Evolutionary conservation across 2,888 invertebrate species (phyloP).

Genomic region (Drosophila paramelanica): DNA sequence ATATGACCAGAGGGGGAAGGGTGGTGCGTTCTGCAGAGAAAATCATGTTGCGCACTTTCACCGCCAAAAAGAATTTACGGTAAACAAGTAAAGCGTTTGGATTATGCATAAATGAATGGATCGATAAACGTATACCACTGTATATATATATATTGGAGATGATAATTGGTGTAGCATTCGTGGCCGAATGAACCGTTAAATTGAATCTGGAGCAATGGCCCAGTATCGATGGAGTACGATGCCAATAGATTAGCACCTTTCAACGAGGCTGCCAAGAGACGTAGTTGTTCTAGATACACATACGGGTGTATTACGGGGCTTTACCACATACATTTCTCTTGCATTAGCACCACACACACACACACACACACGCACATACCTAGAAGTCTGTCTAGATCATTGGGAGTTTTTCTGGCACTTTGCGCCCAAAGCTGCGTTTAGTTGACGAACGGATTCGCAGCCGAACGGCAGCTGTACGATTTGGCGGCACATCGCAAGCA

Average conservation of each 20-base stretch:
- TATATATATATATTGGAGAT: constrained; percentile 28
- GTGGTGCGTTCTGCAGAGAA: background rate
- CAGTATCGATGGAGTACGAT: constrained; percentile 59
- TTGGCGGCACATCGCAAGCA: background rate
- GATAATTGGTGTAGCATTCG: constrained; percentile 69
- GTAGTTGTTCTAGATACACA: constrained; percentile 70
- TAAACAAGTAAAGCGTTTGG: constrained; percentile 53
- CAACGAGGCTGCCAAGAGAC: constrained; percentile 37
- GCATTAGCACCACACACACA: constrained; percentile 65
- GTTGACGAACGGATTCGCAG: constrained; percentile 48
- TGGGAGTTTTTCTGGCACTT: constrained; percentile 58
- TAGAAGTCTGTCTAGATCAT: background rate
- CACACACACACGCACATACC: constrained; percentile 1
- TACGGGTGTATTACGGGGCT: constrained; percentile 18
- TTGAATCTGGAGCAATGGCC: constrained; percentile 67
- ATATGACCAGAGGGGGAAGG: background rate
- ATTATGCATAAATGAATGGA: constrained; percentile 66
- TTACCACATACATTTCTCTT: constrained; percentile 46
- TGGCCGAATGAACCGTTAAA: constrained; percentile 72
- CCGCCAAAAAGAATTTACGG: constrained; percentile 66
- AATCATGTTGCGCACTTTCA: constrained; percentile 66
- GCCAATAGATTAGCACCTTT: constrained; percentile 69
- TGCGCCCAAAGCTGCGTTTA: constrained; percentile 38
- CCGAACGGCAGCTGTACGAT: constrained; percentile 44
- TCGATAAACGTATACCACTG: constrained; percentile 4